Base-by-base conservation (phyloP, 1,140 invertebrate genomes). In the Xylocopa sonorina region DNA sequence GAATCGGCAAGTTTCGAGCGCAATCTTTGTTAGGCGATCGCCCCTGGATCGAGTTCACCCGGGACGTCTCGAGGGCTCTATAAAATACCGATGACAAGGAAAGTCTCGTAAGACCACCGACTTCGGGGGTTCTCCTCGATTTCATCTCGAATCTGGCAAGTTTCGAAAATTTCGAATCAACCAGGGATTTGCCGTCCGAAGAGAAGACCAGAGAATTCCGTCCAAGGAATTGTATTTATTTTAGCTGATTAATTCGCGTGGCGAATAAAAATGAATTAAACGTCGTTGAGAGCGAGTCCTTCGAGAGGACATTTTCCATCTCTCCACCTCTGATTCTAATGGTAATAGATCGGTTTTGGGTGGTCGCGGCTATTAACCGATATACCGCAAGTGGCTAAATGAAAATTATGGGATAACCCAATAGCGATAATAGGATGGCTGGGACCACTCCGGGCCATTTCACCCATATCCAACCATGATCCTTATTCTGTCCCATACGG, bases 371-470 rank as follows among this genome's bases (percentile, higher is more conserved):
- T 24, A 46, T 68, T 76, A 76, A 57, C 32, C 63, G 29, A 57
- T 43, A 51, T 16, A 16, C 18, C 32, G 24, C 58, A 67, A 66
- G n/a, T 43, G 57, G 27, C 51, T 76, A 68, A 66, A 68, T 34
- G 62, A 76, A 76, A 68, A 57, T 76, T 67, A 68, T 68, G 63
- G 63, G 63, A 6, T 66, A 29, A 67, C 27, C 41, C 38, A 24
- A 34, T 76, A 18, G 46, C 29, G 32, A 57, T 76, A 76, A 76
- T 68, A 43, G 46, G 63, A 41, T 75, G 12, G 48, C 38, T 46
- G 34, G 73, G 60, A 53, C 50, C 50, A 51, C 34, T 73, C 46
- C 46, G n/a, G 34, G 18, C 34, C n/a, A 38, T 66, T 55, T 27
- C 34, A 2, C 34, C 57, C 2, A 18, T 21, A 21, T 38, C 5